A percentile compares a stretch with the other conserved stretches of the same genome.
Conservation (phyloP, 2,888 invertebrate species). For the Lepidochitona cinerea region DNA sequence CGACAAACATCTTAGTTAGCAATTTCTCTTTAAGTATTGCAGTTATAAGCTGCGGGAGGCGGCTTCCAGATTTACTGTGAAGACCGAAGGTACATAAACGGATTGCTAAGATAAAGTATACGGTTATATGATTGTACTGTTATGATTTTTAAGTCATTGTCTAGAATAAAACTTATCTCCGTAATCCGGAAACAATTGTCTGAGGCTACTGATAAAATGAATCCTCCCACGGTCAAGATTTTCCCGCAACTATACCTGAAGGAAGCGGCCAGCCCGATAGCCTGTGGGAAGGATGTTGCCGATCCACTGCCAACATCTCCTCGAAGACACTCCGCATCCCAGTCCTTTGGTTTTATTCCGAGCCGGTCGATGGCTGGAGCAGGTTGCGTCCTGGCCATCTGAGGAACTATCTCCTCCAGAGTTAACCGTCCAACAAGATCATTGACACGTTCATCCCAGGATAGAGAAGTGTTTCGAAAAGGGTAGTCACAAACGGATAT, state of each 20-base stretch:
- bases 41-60: too few relatives aligned
- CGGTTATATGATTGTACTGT: too few relatives aligned
- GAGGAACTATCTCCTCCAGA: constrained; percentile 46
- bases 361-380: constrained; percentile 39
- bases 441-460: constrained; percentile 49
- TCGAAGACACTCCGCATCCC: constrained; percentile 41
- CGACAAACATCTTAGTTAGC: too few relatives aligned
- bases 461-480: constrained; percentile 54
- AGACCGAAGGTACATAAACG: too few relatives aligned
- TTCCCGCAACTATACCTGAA: constrained; percentile 36
- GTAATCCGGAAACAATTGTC: too few relatives aligned
- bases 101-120: too few relatives aligned
- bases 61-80: too few relatives aligned
- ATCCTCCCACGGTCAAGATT: too few relatives aligned
- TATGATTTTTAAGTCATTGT: too few relatives aligned
- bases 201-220: too few relatives aligned
- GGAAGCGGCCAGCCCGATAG: constrained; percentile 44
- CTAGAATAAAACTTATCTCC: too few relatives aligned
- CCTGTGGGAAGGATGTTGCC: constrained; percentile 47
- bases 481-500: constrained; percentile 41
- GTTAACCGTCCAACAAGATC: constrained; percentile 53
- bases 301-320: constrained; percentile 40
- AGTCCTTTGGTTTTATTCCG: constrained; percentile 35
- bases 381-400: constrained; percentile 30
- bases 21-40: too few relatives aligned